phyloP scores from a whole-genome alignment of 2,113 vertebrate genomes.

The Petaurus breviceps region DNA sequence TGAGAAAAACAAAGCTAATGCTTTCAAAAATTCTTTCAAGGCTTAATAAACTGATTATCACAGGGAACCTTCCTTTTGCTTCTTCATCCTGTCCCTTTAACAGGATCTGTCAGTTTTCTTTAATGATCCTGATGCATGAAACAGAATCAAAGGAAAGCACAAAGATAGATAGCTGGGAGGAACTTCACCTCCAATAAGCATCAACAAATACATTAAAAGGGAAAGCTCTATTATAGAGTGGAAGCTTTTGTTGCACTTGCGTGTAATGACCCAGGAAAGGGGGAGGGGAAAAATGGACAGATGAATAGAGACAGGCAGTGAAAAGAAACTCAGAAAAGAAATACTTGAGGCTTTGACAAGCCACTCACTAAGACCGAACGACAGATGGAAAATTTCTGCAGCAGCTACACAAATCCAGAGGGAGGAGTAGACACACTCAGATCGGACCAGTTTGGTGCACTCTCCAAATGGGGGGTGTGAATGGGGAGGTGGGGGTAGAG shows the following conservation, averaged over 20 bases:
- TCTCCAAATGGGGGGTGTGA: slow-evolving; percentile 47
- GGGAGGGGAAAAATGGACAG: slow-evolving; percentile 54
- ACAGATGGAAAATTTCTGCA: slow-evolving; percentile 83
- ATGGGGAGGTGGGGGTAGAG: slow-evolving; percentile 15
- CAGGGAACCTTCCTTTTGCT: slow-evolving; percentile 31
- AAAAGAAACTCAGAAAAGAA: slow-evolving; percentile 60
- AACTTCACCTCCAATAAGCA: slow-evolving; percentile 66
- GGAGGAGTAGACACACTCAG: slow-evolving; percentile 73
- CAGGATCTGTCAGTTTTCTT: slow-evolving; percentile 56
- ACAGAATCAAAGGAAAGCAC: slow-evolving; percentile 55
- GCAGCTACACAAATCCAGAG: slow-evolving; percentile 81
- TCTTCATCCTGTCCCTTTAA: slow-evolving; percentile 55
- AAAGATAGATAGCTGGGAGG: slow-evolving; percentile 70
- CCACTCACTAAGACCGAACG: slow-evolving; percentile 62
- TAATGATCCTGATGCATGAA: slow-evolving; percentile 26
- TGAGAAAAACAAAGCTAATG: slow-evolving; percentile 28
- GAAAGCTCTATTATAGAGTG: slow-evolving; percentile 51
- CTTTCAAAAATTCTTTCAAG: slow-evolving; percentile 21
- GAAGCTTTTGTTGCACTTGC: slow-evolving; percentile 55
- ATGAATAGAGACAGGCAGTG: slow-evolving; percentile 66
- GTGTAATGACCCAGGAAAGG: slow-evolving; percentile 54
- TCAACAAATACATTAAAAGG: slow-evolving; percentile 53
- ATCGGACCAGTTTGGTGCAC: slow-evolving; percentile 70
- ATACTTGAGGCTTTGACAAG: slow-evolving; percentile 53
- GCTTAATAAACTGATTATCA: slow-evolving; percentile 49